phyloP scores from a whole-genome alignment of 2,113 vertebrate species.

The Tragelaphus scriptus region DNA sequence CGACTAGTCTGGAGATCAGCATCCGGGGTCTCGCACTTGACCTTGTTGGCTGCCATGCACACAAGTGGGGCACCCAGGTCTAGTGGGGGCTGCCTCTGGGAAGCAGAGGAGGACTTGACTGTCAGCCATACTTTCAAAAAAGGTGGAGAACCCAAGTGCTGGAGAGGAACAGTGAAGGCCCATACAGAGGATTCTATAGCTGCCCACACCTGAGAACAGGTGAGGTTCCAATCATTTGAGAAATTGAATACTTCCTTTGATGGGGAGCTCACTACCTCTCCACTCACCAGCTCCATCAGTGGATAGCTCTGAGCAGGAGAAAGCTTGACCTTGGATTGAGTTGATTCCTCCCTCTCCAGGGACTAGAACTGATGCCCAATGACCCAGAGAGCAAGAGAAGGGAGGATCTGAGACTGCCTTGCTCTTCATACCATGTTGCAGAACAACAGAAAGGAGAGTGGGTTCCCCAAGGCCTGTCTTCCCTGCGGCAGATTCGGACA shows the following conservation, averaged over 20 bases:
- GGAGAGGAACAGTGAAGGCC: conserved; percentile 4
- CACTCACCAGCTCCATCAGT: not conserved
- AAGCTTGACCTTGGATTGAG: not conserved
- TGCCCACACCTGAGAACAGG: not conserved
- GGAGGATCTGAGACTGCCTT: not conserved
- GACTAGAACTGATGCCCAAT: not conserved
- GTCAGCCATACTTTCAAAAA: not conserved
- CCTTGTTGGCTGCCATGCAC: not conserved
- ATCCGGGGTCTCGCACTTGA: not conserved
- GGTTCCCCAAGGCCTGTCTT: not conserved
- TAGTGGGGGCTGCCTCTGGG: not conserved
- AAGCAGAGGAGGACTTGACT: not conserved
- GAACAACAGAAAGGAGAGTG: not conserved
- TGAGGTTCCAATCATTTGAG: not conserved
- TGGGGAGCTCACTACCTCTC: not conserved
- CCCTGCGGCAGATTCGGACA: not conserved
- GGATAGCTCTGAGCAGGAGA: not conserved
- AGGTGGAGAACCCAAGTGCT: conserved; percentile 40
- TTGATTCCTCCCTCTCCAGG: not conserved
- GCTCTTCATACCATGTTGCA: not conserved
- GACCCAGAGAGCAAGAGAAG: not conserved
- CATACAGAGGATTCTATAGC: not conserved
- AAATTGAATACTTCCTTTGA: not conserved
- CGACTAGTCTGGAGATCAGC: not conserved
- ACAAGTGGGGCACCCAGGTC: not conserved